Evolutionary conservation across 2,888 invertebrate species (phyloP).

Genomic region (Tenthredo scrophulariae): DNA sequence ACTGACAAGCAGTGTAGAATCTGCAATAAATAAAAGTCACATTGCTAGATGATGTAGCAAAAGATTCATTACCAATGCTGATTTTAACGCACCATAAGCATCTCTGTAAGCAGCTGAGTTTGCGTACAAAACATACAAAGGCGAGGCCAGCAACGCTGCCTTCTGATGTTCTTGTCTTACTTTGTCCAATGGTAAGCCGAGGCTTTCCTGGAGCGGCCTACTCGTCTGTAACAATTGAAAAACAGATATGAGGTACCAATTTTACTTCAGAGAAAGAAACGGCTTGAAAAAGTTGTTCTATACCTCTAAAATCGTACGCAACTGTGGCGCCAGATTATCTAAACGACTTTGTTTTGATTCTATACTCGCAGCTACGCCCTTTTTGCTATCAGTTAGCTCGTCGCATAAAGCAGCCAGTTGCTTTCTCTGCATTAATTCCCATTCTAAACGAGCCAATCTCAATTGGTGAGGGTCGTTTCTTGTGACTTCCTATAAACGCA

Average conservation of each 20-base stretch:
- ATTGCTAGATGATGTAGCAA: background rate
- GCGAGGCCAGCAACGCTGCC: conserved; percentile 88
- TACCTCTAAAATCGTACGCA: conserved; percentile 85
- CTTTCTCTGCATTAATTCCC: conserved; percentile 94
- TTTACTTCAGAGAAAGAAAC: background rate
- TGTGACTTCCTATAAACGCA: conserved; percentile 82
- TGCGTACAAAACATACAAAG: conserved; percentile 92
- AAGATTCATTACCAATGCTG: conserved; percentile 16
- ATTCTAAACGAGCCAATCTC: conserved; percentile 92
- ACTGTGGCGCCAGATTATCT: conserved; percentile 90
- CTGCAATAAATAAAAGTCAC: conserved; percentile 59
- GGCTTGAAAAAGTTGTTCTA: conserved; percentile 43
- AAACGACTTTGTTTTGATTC: conserved; percentile 88
- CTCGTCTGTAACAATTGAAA: conserved; percentile 82
- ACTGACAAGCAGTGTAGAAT: conserved; percentile 69
- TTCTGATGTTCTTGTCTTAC: conserved; percentile 88
- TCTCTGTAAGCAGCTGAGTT: conserved; percentile 91
- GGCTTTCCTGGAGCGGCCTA: conserved; percentile 93
- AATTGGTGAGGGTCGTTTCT: conserved; percentile 88
- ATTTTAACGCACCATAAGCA: conserved; percentile 83
- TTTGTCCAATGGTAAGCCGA: conserved; percentile 90
- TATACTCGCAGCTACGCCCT: conserved; percentile 87
- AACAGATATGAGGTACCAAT: conserved; percentile 34
- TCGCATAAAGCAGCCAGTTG: conserved; percentile 88
- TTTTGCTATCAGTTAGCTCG: conserved; percentile 88